Base-by-base conservation (phyloP, 2,888 invertebrate species). In the Sturmia bella region DNA sequence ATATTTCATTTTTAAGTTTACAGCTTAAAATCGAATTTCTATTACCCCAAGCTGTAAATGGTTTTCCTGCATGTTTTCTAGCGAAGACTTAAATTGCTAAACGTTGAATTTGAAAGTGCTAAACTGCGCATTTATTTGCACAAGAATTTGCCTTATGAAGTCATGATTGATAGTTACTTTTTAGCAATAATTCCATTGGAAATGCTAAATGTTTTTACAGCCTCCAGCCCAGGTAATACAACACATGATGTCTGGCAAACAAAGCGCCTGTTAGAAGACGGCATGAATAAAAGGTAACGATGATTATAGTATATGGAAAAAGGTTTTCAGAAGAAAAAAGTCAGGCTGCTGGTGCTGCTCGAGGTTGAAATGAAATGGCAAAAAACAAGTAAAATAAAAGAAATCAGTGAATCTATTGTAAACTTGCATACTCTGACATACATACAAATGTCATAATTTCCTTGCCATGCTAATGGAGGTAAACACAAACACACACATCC, bases 381-480 rank as follows among this genome's bases (percentile, higher is more conserved):
- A 52, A 50, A 50, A 24, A 19, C 21, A 61, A 59, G 52, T 52
- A 39, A 74, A 78, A 70, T 59, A 57, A 73, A 73, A 52, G 59
- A 70, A 69, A 69, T 74, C 69, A 69, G 72, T 69, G 66, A 59
- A 59, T 59, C 78, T 70, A 78, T 82, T 82, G 81, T 82, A 78
- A 78, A 70, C 64, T 69, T 77, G 77, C n/a, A n/a, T n/a, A n/a
- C n/a, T n/a, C n/a, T n/a, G n/a, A n/a, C n/a, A n/a, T 64, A 48
- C 70, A 77, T 70, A 74, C 69, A 82, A 82, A 82, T 69, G 74
- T 75, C 78, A 82, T 82, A 82, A 82, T 82, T 82, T 82, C 66
- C 82, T 70, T 64, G 66, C 78, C 37, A 56, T 39, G 68, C 43
- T 63, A 64, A 73, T 73, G 66, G 41, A 54, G 54, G 66, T 37